A percentile compares a stretch with the other conserved stretches of the same genome.
Evolutionary conservation across 2,113 vertebrate genomes (phyloP).

Genomic region (Mirounga angustirostris): DNA sequence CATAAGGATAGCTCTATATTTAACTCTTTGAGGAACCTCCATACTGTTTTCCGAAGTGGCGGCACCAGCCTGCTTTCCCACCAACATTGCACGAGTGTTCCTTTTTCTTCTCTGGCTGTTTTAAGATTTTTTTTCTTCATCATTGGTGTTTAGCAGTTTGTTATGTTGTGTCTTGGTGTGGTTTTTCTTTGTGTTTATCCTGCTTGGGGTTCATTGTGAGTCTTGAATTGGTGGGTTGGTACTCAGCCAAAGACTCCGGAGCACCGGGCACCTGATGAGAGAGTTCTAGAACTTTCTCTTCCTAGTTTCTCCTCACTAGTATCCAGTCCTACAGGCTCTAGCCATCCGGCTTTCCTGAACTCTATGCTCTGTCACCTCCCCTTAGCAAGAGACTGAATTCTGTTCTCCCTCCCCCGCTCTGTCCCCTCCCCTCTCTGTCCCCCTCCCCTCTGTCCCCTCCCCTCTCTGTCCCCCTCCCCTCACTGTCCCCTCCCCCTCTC

Average conservation of each 20-base stretch:
- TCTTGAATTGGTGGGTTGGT: not conserved
- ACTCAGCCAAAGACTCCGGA: not conserved
- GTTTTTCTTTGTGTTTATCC: not conserved
- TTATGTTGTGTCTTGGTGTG: not conserved
- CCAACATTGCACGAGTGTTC: fast-evolving
- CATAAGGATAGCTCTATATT: not conserved
- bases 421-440: not conserved
- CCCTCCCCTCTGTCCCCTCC: too few species aligned
- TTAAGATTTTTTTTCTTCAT: not conserved
- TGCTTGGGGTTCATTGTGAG: not conserved
- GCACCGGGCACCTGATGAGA: not conserved
- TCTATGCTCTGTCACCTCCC: not conserved
- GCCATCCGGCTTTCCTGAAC: not conserved
- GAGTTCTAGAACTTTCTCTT: not conserved
- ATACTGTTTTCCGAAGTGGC: not conserved
- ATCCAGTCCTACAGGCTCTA: not conserved
- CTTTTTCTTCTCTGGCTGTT: not conserved
- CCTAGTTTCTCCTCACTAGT: not conserved
- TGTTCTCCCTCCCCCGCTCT: not conserved
- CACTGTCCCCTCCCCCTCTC: too few species aligned
- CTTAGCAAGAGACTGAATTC: not conserved
- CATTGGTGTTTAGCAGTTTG: not conserved
- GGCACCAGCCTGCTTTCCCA: fast-evolving
- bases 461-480: too few species aligned
- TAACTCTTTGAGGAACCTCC: not conserved